A percentile compares a stretch with the other conserved stretches of the same genome.
phyloP scores from a whole-genome alignment of 2,888 invertebrate genomes.

The Acronicta psi region DNA sequence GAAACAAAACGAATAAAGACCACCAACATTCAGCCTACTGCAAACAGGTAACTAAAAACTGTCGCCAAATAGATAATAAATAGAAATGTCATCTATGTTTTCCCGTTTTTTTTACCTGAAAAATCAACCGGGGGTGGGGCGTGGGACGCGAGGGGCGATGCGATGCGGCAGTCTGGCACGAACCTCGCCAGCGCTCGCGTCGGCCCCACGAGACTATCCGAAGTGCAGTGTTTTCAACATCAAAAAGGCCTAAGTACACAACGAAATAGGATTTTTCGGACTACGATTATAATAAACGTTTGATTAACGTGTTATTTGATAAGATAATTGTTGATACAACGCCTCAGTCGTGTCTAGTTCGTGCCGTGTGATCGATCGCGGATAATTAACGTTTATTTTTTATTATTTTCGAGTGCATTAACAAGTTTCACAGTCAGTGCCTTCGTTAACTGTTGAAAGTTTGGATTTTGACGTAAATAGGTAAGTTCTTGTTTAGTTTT shows the following conservation, averaged over 20 bases:
- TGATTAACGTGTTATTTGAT: slow-evolving; percentile 65
- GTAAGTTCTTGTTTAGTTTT: slow-evolving; percentile 67
- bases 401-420: slow-evolving; percentile 65
- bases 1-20: slow-evolving; percentile 34
- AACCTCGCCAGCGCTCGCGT: slow-evolving; percentile 71
- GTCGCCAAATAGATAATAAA: slow-evolving; percentile 60
- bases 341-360: slow-evolving; percentile 71
- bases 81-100: slow-evolving; percentile 58
- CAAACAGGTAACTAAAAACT: slow-evolving; percentile 47
- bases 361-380: slow-evolving; percentile 78
- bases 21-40: slow-evolving; percentile 36
- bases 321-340: slow-evolving; percentile 67
- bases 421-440: slow-evolving; percentile 69
- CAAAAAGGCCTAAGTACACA: slow-evolving; percentile 66
- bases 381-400: slow-evolving; percentile 58
- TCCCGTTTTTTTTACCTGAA: slow-evolving; percentile 78
- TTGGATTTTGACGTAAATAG: slow-evolving; percentile 80
- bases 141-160: slow-evolving; percentile 72
- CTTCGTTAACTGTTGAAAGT: slow-evolving; percentile 65
- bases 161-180: slow-evolving; percentile 79
- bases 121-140: slow-evolving; percentile 73
- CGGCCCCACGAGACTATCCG: slow-evolving; percentile 51
- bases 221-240: slow-evolving; percentile 51
- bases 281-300: slow-evolving; percentile 45
- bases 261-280: slow-evolving; percentile 58